A percentile compares a stretch with the other conserved stretches of the same genome.
Evolutionary conservation across 2,113 vertebrate species (phyloP).

Genomic region (Syngnathus floridae): DNA sequence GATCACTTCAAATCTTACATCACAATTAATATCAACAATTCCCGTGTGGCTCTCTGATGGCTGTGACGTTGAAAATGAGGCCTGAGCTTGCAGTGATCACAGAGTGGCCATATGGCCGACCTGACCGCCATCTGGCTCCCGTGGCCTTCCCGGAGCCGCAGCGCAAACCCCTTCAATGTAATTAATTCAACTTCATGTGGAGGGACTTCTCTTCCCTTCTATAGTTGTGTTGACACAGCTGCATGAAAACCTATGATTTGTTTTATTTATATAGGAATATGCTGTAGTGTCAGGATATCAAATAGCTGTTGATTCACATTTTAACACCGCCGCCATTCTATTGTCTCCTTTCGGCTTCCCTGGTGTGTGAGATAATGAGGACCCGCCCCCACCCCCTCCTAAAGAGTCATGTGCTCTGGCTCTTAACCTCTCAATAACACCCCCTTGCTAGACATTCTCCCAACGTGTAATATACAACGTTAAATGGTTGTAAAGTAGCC

Average conservation of each 20-base stretch:
- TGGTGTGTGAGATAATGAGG: slow-evolving; percentile 44
- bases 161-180: slow-evolving; percentile 29
- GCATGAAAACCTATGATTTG: neutral
- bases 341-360: slow-evolving; percentile 26
- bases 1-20: no score
- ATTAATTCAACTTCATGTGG: slow-evolving; percentile 35
- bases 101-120: slow-evolving; percentile 55
- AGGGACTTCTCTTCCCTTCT: neutral
- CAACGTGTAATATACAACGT: no score
- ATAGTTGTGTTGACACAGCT: slow-evolving; percentile 1
- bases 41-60: neutral
- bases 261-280: neutral
- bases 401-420: slow-evolving; percentile 33
- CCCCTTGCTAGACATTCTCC: neutral
- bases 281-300: neutral
- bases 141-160: slow-evolving; percentile 36
- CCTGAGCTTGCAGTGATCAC: slow-evolving; percentile 33
- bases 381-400: slow-evolving; percentile 36
- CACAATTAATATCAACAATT: neutral
- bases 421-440: slow-evolving; percentile 45
- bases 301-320: neutral
- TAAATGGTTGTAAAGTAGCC: neutral
- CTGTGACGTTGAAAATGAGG: neutral
- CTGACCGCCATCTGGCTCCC: slow-evolving; percentile 39
- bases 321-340: slow-evolving; percentile 9